Evolutionary conservation across 2,113 vertebrate species (phyloP).

Genomic region (Pao palembangensis): DNA sequence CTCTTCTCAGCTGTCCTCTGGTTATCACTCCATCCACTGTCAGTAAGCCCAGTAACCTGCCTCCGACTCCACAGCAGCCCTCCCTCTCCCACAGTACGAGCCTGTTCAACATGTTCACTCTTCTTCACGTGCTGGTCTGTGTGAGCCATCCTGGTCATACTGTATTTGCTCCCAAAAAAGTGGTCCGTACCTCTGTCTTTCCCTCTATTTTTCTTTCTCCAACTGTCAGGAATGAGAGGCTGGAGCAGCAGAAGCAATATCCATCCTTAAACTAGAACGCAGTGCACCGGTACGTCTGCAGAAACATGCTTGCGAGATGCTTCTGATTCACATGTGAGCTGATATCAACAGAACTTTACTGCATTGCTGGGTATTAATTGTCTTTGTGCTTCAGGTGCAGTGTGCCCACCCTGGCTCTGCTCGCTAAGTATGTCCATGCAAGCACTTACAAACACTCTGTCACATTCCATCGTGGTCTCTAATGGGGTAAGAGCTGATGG

Average conservation of each 20-base stretch:
- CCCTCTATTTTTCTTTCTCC: background rate
- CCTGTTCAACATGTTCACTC: background rate
- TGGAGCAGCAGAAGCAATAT: no score
- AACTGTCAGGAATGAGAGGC: no score
- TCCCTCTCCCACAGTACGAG: conserved; percentile 19
- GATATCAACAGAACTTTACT: no score
- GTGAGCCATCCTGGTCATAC: conserved; percentile 14
- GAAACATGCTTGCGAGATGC: no score
- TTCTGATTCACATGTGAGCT: no score
- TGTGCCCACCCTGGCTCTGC: conserved; percentile 8
- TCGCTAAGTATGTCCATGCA: conserved; percentile 36
- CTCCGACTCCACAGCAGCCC: conserved; percentile 26
- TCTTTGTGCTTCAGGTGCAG: no score
- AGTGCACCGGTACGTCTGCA: no score
- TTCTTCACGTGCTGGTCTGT: conserved; percentile 5
- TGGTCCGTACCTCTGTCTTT: background rate
- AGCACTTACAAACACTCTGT: conserved; percentile 32
- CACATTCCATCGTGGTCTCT: conserved; percentile 59
- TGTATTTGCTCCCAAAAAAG: conserved; percentile 25
- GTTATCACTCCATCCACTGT: conserved; percentile 38
- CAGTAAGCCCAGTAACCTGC: conserved; percentile 28
- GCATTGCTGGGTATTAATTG: no score
- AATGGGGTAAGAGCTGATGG: conserved; percentile 52
- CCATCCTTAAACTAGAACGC: no score
- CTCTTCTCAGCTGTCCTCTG: conserved; percentile 52